Evolutionary conservation across 2,113 vertebrate species (phyloP).

Genomic region (Glaucidium brasilianum): DNA sequence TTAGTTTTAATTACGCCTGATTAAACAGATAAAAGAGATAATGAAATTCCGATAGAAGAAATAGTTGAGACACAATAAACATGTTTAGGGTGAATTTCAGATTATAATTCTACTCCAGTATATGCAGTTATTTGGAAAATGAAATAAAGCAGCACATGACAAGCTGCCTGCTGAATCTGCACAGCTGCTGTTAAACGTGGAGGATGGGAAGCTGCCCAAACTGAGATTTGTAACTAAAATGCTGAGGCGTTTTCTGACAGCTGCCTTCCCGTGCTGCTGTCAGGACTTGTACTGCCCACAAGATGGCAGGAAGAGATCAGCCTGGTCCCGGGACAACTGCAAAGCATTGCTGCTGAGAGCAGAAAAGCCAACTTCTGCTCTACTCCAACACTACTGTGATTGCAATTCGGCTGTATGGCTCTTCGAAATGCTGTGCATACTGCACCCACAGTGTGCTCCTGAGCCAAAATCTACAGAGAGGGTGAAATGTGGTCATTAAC

Average conservation of each 20-base stretch:
- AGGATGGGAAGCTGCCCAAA: background rate
- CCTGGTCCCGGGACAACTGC: background rate
- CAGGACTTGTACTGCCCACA: conserved; percentile 55
- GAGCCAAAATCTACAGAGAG: background rate
- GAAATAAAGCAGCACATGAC: background rate
- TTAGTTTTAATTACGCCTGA: background rate
- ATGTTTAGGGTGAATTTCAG: background rate
- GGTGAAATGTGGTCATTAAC: background rate
- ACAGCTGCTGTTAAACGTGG: background rate
- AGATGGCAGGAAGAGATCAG: conserved; percentile 75
- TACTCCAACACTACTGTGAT: conserved; percentile 18
- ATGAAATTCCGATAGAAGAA: background rate
- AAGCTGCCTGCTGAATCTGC: background rate
- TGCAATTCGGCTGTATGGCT: conserved; percentile 43
- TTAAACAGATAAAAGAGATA: background rate
- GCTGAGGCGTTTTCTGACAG: background rate
- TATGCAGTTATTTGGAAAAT: background rate
- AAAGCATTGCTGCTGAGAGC: background rate
- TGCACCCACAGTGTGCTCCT: conserved; percentile 24
- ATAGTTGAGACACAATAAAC: background rate
- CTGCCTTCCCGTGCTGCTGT: background rate
- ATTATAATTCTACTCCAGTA: background rate
- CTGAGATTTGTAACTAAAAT: background rate
- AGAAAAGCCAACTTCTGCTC: conserved; percentile 23
- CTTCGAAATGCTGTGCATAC: conserved; percentile 33